Evolutionary conservation across 2,888 invertebrate species (phyloP), one percentile per base, ranked within the genome.

Genomic region (Aricia artaxerxes): DNA sequence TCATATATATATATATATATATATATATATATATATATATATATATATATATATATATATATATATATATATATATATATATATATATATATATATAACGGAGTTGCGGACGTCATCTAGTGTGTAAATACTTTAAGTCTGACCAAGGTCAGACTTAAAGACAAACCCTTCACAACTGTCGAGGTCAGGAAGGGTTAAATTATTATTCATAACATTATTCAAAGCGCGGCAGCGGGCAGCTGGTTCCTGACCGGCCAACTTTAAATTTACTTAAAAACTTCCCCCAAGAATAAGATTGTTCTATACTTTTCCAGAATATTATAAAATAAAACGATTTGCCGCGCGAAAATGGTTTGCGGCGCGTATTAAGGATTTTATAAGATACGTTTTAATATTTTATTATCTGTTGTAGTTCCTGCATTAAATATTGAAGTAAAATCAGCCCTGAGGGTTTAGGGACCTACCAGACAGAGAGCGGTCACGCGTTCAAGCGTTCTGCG

Each of bases 201-300:
- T 76, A 76, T 76, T 49, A 53, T 76, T 53, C 57, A 76, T 57
- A 57, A 76, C 53, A 57, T 76, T 57, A 76, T 76, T 57, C 53
- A 57, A 76, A 53, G 31, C 24, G 35, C 4, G 31, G 24, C 76
- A 76, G 53, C 76, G 31, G 44, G 53, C 76, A 76, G 76, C 31
- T 76, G 76, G 13, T 76, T 31, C 76, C 76, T 57, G 57, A 53
- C 35, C 16, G 49, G 57, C 76, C 13, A 76, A 76, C 13, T 76
- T 76, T 76, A 76, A 76, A 76, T 76, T 76, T 76, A 76, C 57
- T 76, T 76, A 76, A 76, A 76, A 76, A 76, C 76, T 76, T 76
- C 6, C 7, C 49, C 13, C n/a, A 40, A 53, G 76, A 76, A 76
- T 57, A 76, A 76, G 76, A 76, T 57, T 57, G 76, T 57, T 53